A percentile compares a stretch with the other conserved stretches of the same genome.
phyloP scores from a whole-genome alignment of 2,888 invertebrate species.

The Leucania comma region DNA sequence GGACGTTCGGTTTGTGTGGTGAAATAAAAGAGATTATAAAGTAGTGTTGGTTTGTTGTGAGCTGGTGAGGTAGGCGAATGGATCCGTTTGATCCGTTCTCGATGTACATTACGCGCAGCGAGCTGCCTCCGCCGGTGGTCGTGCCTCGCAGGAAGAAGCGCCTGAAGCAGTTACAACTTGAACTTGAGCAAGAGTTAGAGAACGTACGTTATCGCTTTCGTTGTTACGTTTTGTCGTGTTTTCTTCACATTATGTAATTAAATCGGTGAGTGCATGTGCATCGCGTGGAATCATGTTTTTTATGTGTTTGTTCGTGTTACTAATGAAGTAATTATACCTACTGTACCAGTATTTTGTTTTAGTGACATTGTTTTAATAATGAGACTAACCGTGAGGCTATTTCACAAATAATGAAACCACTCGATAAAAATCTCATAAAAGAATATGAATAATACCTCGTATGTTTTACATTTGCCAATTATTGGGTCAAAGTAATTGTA shows the following conservation, averaged over 20 bases:
- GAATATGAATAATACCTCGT: background rate
- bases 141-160: constrained; percentile 87
- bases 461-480: background rate
- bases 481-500: constrained; percentile 11
- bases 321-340: constrained; percentile 7
- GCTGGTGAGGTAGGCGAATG: constrained; percentile 70
- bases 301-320: constrained; percentile 38
- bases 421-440: no score
- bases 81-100: constrained; percentile 88
- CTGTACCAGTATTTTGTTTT: background rate
- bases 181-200: constrained; percentile 75
- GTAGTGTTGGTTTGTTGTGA: constrained; percentile 67
- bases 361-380: background rate
- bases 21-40: constrained; percentile 73
- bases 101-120: constrained; percentile 86
- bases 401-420: no score
- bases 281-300: constrained; percentile 45
- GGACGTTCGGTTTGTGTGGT: constrained; percentile 66
- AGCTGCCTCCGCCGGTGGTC: constrained; percentile 84
- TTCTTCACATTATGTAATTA: constrained; percentile 66
- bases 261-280: constrained; percentile 64
- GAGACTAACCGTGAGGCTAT: background rate
- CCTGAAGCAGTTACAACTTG: constrained; percentile 83
- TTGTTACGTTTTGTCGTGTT: constrained; percentile 57
- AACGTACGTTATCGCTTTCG: constrained; percentile 67